Base-by-base conservation (phyloP, 1,140 invertebrate species). In the Arctopsyche grandis region DNA sequence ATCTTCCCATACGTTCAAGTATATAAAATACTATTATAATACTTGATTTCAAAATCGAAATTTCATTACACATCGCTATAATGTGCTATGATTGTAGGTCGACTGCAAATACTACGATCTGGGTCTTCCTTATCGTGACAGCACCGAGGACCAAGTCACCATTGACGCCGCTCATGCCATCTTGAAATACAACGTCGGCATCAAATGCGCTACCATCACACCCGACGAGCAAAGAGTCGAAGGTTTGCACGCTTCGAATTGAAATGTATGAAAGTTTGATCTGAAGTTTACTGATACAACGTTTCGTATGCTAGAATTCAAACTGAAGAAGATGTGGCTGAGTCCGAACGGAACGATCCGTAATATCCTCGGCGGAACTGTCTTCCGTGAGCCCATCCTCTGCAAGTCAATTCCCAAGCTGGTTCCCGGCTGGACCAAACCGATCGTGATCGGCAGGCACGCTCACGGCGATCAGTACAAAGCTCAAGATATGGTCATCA, bases 401-500 rank as follows among this genome's bases (percentile, higher is more conserved):
- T 97, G 96, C 86, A 91, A 94, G 84, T 96, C 93, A 84, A 96
- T 98, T 85, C 96, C 96, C 0, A 91, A 94, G 21, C 86, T 97
- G 21, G 94, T 98, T 9, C 94, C 95, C 22, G 95, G 95, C 10
- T 97, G 96, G 96, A 94, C 90, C 0, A 90, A 95, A 81, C 90
- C 95, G 26, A 93, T 93, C 77, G 87, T 96, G 19, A 96, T 97
- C 83, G 96, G 96, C 44, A 92, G 96, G 85, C 96, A 97, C 86
- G 96, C 96, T 21, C 93, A 94, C 86, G 96, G 95, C 44, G 96
- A 97, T 87, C 95, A 97, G 86, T 98, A 98, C 88, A 97, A 96
- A 87, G 95, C 95, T 0, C 93, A 92, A 80, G 96, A 98, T 87
- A 89, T 94, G 83, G 92, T 97, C 44, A 89, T 95, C 46, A 86